These are phyloP conservation scores for Drosophila murphyi DNA, from an alignment of 1,140 invertebrate genomes.

Conservation along the genomic window DNA sequence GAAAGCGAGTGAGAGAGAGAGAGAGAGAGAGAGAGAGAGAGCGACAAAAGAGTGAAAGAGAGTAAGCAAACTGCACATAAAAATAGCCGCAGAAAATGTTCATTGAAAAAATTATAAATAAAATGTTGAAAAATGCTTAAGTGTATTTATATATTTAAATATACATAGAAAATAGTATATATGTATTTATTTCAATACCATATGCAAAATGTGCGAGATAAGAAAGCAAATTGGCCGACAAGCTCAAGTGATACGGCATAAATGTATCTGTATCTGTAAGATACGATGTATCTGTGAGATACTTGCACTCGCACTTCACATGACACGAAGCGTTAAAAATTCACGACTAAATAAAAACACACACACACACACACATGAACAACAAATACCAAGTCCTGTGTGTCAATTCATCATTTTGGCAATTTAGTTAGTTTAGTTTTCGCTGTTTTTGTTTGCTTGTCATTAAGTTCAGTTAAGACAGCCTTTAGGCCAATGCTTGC, in stretches of 20 bases:
- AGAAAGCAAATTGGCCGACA: slow-evolving; percentile 6
- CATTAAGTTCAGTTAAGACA: slow-evolving; percentile 38
- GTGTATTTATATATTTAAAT: neutral
- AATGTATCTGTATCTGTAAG: slow-evolving; percentile 62
- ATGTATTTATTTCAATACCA: slow-evolving; percentile 58
- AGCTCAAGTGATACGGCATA: neutral
- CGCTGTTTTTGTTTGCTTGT: slow-evolving; percentile 40
- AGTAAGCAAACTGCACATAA: slow-evolving; percentile 10
- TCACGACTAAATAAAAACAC: slow-evolving; percentile 13
- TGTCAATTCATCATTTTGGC: slow-evolving; percentile 17
- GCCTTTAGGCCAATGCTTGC: slow-evolving; percentile 53
- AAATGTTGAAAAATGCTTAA: slow-evolving; percentile 50
- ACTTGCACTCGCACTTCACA: slow-evolving; percentile 16
- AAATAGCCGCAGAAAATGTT: slow-evolving; percentile 54
- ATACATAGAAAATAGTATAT: neutral
- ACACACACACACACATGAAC: slow-evolving; percentile 9
- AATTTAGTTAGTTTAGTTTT: slow-evolving; percentile 16
- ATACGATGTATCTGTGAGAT: slow-evolving; percentile 61
- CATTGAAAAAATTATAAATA: slow-evolving; percentile 69
- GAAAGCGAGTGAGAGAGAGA: slow-evolving; percentile 1
- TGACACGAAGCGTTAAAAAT: slow-evolving; percentile 22
- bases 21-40: slow-evolving; percentile 15
- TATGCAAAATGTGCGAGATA: slow-evolving; percentile 49
- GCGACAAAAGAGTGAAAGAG: slow-evolving; percentile 15
- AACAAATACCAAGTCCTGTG: neutral